A percentile compares a stretch with the other conserved stretches of the same genome.
phyloP scores from a whole-genome alignment of 2,113 vertebrate species.

The Sinocyclocheilus maitianheensis region DNA sequence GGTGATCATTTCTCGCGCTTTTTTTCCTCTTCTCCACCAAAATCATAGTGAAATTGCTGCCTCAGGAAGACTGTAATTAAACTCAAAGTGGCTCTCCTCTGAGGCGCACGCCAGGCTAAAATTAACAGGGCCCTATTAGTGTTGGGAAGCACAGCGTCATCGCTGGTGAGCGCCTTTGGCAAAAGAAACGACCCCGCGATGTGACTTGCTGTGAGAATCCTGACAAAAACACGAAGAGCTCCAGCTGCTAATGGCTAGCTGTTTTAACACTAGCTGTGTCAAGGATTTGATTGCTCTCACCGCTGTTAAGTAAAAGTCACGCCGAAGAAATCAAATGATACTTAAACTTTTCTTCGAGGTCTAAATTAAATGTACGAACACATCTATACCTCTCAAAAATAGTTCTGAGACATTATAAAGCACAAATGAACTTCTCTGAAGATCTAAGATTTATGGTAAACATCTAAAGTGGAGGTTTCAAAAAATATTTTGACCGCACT shows the following conservation, averaged over 20 bases:
- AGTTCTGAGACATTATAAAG: not conserved
- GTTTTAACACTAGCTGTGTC: slow-evolving; percentile 49
- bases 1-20: slow-evolving; percentile 68
- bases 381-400: not conserved
- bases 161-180: slow-evolving; percentile 47
- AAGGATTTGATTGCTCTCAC: slow-evolving; percentile 46
- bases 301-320: slow-evolving; percentile 51
- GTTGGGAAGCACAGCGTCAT: slow-evolving; percentile 51
- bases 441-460: not conserved
- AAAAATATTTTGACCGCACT: not conserved
- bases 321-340: not conserved
- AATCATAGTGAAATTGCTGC: slow-evolving; percentile 81
- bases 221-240: slow-evolving; percentile 47
- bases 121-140: slow-evolving; percentile 75
- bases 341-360: slow-evolving; percentile 27
- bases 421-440: not conserved
- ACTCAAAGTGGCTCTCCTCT: slow-evolving; percentile 74
- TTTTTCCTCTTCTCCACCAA: slow-evolving; percentile 64
- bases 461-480: not conserved
- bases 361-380: slow-evolving; percentile 7
- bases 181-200: slow-evolving; percentile 55
- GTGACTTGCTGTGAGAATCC: slow-evolving; percentile 45
- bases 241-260: slow-evolving; percentile 56
- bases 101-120: slow-evolving; percentile 67
- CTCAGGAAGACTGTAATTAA: slow-evolving; percentile 82